These are phyloP conservation scores for Pangasius macronema DNA, from an alignment of 2,797 vertebrate species.

Conservation along the genomic window DNA sequence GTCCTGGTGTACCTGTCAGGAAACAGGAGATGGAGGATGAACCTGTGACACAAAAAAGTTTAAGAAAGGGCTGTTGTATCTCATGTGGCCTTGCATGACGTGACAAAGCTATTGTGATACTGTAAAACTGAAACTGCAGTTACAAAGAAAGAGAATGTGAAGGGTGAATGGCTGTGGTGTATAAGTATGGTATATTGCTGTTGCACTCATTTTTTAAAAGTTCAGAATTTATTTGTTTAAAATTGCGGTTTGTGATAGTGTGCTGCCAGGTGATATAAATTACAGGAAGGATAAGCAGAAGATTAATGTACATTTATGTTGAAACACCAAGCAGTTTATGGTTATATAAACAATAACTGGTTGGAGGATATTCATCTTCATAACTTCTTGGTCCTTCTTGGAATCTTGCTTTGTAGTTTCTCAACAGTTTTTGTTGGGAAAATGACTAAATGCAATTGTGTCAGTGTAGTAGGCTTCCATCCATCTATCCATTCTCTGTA, in stretches of 20 bases:
- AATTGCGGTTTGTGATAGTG: not conserved
- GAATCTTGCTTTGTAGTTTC: not conserved
- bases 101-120: constrained; percentile 42
- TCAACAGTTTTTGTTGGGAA: not conserved
- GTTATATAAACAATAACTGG: not conserved
- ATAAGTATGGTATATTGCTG: not conserved
- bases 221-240: not conserved
- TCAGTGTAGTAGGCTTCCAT: not conserved
- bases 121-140: constrained; percentile 29
- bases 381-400: not conserved
- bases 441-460: not conserved
- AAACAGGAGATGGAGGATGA: constrained; percentile 42
- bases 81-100: constrained; percentile 29
- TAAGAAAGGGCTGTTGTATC: constrained; percentile 43
- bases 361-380: not conserved
- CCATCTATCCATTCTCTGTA: too few species aligned
- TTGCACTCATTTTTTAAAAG: not conserved
- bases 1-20: constrained; percentile 33
- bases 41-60: constrained; percentile 42
- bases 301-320: not conserved
- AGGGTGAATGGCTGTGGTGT: constrained; percentile 20
- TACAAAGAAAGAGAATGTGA: constrained; percentile 22
- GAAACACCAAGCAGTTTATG: not conserved
- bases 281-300: constrained; percentile 1
- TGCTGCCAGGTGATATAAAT: not conserved